phyloP scores from a whole-genome alignment of 2,113 vertebrate species.

The Oenanthe oenanthe region DNA sequence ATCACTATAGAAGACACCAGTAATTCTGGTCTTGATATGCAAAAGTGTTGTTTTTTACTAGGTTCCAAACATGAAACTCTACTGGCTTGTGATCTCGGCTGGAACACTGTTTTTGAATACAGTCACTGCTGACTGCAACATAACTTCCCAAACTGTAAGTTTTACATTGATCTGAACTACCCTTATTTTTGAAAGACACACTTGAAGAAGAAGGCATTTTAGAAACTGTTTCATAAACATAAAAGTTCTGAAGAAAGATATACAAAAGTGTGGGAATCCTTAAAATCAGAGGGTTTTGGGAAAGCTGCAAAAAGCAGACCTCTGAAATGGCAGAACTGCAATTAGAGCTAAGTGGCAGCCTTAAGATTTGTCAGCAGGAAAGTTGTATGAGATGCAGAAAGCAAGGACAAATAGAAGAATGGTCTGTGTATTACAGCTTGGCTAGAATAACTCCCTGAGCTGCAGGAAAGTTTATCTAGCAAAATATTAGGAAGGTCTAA shows the following conservation, averaged over 20 bases:
- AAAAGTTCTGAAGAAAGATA: neutral
- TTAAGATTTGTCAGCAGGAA: too few relatives aligned
- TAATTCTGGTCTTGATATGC: neutral
- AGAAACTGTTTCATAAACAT: neutral
- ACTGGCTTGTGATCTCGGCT: conserved; percentile 28
- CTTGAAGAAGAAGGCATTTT: neutral
- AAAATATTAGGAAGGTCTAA: too few relatives aligned
- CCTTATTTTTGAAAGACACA: neutral
- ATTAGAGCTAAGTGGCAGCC: too few relatives aligned
- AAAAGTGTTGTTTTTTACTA: conserved; percentile 44
- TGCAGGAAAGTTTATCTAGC: too few relatives aligned
- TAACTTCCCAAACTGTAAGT: conserved; percentile 72
- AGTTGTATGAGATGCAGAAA: too few relatives aligned
- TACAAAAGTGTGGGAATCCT: neutral
- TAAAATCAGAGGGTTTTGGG: too few relatives aligned
- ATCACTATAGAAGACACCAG: neutral
- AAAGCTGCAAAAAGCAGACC: too few relatives aligned
- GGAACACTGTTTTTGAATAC: conserved; percentile 40
- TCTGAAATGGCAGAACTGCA: too few relatives aligned
- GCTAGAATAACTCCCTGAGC: too few relatives aligned
- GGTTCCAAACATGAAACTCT: conserved; percentile 66
- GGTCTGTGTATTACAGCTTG: too few relatives aligned
- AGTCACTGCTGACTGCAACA: conserved; percentile 22
- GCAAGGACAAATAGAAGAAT: too few relatives aligned
- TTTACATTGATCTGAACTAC: neutral